Conservation (phyloP, 1,140 invertebrate species). For the Drosophila ironensis region DNA sequence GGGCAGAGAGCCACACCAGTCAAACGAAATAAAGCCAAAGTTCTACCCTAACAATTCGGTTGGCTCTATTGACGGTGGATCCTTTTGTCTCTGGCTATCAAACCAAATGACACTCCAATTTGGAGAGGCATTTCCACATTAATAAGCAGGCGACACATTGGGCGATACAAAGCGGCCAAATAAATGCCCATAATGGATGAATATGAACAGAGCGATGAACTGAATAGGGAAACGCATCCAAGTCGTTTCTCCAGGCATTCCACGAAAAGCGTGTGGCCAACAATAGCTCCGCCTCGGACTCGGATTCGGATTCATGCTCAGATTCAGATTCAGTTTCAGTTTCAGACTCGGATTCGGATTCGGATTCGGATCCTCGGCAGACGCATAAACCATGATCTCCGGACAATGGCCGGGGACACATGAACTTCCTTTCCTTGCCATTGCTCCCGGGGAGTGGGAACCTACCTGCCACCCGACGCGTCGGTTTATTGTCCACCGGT, state of each 20-base stretch:
- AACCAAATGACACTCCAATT: conserved; percentile 76
- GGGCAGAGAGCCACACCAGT: conserved; percentile 12
- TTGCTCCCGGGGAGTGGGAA: not conserved
- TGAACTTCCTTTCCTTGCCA: conserved; percentile 59
- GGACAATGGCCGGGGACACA: conserved; percentile 58
- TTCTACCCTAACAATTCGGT: conserved; percentile 46
- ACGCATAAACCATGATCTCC: conserved; percentile 66
- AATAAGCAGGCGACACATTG: conserved; percentile 69
- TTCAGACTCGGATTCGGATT: too few species aligned
- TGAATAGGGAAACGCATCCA: conserved; percentile 38
- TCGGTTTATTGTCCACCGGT: conserved; percentile 32
- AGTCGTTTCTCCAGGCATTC: conserved; percentile 71
- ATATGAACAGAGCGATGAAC: conserved; percentile 29
- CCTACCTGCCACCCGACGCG: conserved; percentile 43
- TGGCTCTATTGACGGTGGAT: conserved; percentile 41
- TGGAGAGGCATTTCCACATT: conserved; percentile 78
- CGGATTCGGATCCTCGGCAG: conserved; percentile 18
- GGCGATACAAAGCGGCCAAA: conserved; percentile 58
- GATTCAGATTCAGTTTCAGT: too few species aligned
- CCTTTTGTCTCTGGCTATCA: conserved; percentile 40
- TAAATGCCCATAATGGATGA: conserved; percentile 56
- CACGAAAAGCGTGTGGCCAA: conserved; percentile 76
- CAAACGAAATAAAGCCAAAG: conserved; percentile 4
- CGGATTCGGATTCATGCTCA: conserved; percentile 17
- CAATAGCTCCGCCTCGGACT: conserved; percentile 46